A percentile compares a stretch with the other conserved stretches of the same genome.
phyloP scores from a whole-genome alignment of 1,140 invertebrate genomes.

The Pseudomyrmex flavicornis region DNA sequence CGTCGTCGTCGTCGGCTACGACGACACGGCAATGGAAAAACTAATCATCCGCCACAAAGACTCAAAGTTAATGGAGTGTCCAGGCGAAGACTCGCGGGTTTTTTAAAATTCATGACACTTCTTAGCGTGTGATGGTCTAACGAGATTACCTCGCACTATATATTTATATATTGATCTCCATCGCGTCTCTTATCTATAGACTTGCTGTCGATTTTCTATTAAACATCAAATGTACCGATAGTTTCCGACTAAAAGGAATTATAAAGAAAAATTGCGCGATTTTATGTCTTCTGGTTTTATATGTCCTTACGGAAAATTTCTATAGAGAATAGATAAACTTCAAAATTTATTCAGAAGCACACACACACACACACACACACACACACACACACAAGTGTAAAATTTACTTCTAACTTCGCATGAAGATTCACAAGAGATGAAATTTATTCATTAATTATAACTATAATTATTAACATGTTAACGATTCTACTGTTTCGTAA shows the following conservation, averaged over 20 bases:
- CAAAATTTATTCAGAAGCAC: too few relatives aligned
- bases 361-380: too few relatives aligned
- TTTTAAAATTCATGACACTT: slow-evolving; percentile 56
- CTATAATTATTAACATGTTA: too few relatives aligned
- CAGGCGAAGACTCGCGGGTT: slow-evolving; percentile 23
- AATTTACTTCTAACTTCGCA: too few relatives aligned
- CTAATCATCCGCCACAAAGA: slow-evolving; percentile 56
- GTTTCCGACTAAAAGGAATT: neutral
- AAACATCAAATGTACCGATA: neutral
- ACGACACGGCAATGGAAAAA: slow-evolving; percentile 32
- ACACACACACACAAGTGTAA: too few relatives aligned
- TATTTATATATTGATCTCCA: slow-evolving; percentile 14
- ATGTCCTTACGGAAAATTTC: too few relatives aligned
- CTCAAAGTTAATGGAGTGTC: slow-evolving; percentile 44
- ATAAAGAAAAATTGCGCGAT: neutral
- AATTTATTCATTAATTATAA: too few relatives aligned
- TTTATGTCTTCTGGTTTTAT: neutral
- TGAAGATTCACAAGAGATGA: too few relatives aligned
- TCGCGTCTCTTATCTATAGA: slow-evolving; percentile 8
- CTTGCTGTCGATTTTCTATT: slow-evolving; percentile 38
- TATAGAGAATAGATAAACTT: too few relatives aligned
- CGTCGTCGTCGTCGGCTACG: slow-evolving; percentile 8
- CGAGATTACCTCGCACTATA: slow-evolving; percentile 31
- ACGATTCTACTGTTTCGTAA: too few relatives aligned
- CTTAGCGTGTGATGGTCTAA: slow-evolving; percentile 49